Percentiles rank a stretch among this genome's conserved stretches.
Evolutionary conservation across 2,113 vertebrate genomes (phyloP).

Genomic region (Hyla sarda): DNA sequence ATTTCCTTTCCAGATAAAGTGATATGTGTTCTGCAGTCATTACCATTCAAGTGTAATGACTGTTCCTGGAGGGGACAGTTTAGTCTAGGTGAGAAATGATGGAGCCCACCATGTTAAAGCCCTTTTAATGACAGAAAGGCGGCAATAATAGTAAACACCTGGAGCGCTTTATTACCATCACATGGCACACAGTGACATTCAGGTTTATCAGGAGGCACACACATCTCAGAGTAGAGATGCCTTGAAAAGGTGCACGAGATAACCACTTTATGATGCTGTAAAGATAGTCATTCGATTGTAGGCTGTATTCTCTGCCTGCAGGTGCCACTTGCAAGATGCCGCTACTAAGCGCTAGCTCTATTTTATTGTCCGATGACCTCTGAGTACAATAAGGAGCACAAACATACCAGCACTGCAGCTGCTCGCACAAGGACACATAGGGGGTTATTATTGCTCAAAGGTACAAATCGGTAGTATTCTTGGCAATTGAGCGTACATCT

Average conservation of each 20-base stretch:
- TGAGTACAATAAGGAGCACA: constrained; percentile 37
- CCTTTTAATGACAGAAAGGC: constrained; percentile 22
- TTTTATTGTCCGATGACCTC: constrained; percentile 42
- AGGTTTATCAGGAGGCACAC: constrained; percentile 32
- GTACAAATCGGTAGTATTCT: not conserved
- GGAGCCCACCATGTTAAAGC: constrained; percentile 14
- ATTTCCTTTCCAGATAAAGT: not conserved
- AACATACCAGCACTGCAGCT: constrained; percentile 50
- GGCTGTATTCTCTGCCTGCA: constrained; percentile 27
- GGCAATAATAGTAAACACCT: constrained; percentile 47
- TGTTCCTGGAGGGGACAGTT: constrained; percentile 17
- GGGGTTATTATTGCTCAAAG: not conserved
- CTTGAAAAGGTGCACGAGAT: constrained; percentile 46
- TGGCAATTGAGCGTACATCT: not conserved
- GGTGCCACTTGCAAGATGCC: constrained; percentile 51
- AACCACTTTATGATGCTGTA: constrained; percentile 48
- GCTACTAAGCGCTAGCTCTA: not conserved
- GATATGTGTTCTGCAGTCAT: not conserved
- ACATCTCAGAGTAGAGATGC: constrained; percentile 5
- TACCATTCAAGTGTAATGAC: not conserved
- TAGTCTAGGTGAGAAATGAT: constrained; percentile 24
- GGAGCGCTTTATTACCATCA: constrained; percentile 50
- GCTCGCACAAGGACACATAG: constrained; percentile 46
- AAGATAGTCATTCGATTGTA: constrained; percentile 52
- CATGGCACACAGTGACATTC: constrained; percentile 33